Conservation (phyloP, 2,797 vertebrate genomes). For the Platyrinchus mystaceus region DNA sequence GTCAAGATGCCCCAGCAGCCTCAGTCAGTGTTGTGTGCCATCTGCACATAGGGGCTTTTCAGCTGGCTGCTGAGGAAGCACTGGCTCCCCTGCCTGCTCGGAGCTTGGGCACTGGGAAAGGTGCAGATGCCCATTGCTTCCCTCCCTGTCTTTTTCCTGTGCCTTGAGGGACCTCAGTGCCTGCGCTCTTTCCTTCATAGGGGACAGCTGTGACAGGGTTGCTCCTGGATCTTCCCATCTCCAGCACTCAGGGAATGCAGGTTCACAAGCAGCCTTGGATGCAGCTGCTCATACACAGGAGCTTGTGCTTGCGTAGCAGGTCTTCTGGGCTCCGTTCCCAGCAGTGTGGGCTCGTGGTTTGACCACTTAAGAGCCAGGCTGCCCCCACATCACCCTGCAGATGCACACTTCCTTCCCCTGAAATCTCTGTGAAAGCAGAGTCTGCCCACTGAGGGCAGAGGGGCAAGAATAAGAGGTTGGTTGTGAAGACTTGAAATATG, state of each 20-base stretch:
- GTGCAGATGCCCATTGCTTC: neutral
- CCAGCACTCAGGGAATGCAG: neutral
- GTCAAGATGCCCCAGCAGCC: neutral
- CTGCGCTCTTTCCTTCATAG: fast-evolving
- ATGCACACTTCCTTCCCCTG: slow-evolving; percentile 62
- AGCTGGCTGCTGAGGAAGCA: neutral
- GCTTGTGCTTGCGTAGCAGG: neutral
- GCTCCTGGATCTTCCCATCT: neutral
- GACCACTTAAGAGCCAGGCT: slow-evolving; percentile 45
- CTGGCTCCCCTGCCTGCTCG: neutral
- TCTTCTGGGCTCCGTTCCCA: neutral
- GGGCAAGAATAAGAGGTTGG: slow-evolving; percentile 35
- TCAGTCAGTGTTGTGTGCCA: neutral
- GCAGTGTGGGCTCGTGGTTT: slow-evolving; percentile 35
- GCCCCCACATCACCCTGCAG: slow-evolving; percentile 30
- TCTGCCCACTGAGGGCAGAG: slow-evolving; percentile 45
- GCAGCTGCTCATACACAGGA: neutral
- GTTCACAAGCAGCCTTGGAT: neutral
- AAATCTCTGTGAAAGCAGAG: slow-evolving; percentile 32
- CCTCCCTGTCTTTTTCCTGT: neutral
- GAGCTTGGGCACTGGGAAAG: neutral
- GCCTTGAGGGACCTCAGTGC: neutral
- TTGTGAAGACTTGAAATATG: neutral
- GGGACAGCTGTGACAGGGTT: neutral
- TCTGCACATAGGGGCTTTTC: neutral